Conservation (phyloP, 2,888 invertebrate genomes). For the Hyposoter didymator region DNA sequence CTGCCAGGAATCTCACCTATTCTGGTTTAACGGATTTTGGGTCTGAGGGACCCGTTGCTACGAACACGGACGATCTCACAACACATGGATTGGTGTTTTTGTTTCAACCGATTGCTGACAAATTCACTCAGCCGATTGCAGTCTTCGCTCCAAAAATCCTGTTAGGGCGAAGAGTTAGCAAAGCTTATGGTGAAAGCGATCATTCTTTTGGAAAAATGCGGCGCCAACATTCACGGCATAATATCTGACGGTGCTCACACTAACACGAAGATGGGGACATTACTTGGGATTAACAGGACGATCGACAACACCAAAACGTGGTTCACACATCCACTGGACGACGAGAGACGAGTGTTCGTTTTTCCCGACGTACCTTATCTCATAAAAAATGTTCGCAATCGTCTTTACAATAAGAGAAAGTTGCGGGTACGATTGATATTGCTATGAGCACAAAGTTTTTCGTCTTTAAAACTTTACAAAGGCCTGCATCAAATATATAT, state of each 20-base stretch:
- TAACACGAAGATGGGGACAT: not conserved
- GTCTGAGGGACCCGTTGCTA: slow-evolving; percentile 41
- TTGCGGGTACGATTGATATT: slow-evolving; percentile 5
- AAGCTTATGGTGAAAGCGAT: not conserved
- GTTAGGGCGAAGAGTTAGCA: not conserved
- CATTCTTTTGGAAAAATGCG: not conserved
- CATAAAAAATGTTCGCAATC: slow-evolving; percentile 12
- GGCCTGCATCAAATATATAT: not conserved
- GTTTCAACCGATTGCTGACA: slow-evolving; percentile 2
- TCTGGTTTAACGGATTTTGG: slow-evolving; percentile 69
- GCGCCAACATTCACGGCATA: not conserved
- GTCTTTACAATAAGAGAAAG: not conserved
- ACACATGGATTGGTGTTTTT: not conserved
- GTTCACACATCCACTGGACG: no score
- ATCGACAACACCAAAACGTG: not conserved
- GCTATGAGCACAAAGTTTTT: not conserved
- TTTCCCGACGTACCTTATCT: not conserved
- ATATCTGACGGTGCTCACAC: not conserved
- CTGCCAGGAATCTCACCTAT: slow-evolving; percentile 61
- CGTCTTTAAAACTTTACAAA: not conserved
- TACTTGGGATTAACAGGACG: not conserved
- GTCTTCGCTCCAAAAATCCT: slow-evolving; percentile 3
- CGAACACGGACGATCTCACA: not conserved
- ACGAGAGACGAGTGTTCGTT: not conserved
- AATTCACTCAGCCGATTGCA: slow-evolving; percentile 2